Evolutionary conservation across 1,140 invertebrate species (phyloP).

Genomic region (Apis laboriosa): DNA sequence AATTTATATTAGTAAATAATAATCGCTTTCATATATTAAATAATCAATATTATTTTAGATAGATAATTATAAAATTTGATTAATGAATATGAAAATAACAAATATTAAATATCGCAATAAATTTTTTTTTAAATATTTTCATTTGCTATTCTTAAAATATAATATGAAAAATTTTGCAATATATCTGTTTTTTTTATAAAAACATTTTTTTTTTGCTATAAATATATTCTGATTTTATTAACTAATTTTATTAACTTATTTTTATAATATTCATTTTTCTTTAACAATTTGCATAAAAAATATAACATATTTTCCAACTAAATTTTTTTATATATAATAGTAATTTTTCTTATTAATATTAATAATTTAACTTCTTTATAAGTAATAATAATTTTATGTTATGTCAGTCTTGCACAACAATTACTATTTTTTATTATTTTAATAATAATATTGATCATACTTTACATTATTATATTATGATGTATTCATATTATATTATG

Average conservation of each 20-base stretch:
- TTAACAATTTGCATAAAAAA: background rate
- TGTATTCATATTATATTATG: background rate
- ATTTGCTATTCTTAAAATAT: too few relatives aligned
- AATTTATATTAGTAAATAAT: too few relatives aligned
- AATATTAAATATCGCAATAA: too few relatives aligned
- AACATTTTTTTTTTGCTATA: background rate
- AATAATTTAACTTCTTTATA: background rate
- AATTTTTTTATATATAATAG: background rate
- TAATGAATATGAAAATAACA: too few relatives aligned
- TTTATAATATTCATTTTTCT: background rate
- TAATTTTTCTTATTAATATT: background rate
- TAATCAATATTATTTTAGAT: too few relatives aligned
- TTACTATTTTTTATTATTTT: background rate
- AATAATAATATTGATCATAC: background rate
- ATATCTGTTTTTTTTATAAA: background rate
- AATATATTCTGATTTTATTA: background rate
- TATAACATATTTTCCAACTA: background rate
- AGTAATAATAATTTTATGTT: background rate
- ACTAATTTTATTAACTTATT: background rate
- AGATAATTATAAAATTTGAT: too few relatives aligned
- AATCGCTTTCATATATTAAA: too few relatives aligned
- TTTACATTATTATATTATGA: background rate
- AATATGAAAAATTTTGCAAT: background rate
- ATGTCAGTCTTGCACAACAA: background rate
- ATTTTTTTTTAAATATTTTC: too few relatives aligned